phyloP scores from a whole-genome alignment of 2,888 invertebrate species.

The Baccha elongata region DNA sequence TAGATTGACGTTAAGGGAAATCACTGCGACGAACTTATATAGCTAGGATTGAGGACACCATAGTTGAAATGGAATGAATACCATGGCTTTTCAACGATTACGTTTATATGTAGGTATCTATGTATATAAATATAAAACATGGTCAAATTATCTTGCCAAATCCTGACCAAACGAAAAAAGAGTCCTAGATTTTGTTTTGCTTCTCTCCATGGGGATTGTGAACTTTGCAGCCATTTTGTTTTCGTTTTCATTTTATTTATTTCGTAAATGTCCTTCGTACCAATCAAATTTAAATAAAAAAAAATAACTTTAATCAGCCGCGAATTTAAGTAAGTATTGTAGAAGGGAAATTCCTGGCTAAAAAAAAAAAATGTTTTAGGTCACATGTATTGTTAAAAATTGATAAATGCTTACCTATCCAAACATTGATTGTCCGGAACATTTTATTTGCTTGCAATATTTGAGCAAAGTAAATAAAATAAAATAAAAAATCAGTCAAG shows the following conservation, averaged over 20 bases:
- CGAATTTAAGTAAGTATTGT: conserved; percentile 34
- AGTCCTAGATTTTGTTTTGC: conserved; percentile 2
- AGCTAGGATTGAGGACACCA: conserved; percentile 25
- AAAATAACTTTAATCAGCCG: conserved; percentile 44
- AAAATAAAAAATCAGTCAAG: conserved; percentile 12
- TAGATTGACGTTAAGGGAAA: conserved; percentile 72
- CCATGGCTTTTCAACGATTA: neutral
- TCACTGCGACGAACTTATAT: conserved; percentile 50
- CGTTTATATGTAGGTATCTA: conserved; percentile 10
- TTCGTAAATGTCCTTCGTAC: neutral
- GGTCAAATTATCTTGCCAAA: conserved; percentile 52
- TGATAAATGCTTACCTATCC: conserved; percentile 36
- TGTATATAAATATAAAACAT: conserved; percentile 32
- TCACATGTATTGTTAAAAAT: conserved; percentile 47
- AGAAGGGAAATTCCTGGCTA: neutral
- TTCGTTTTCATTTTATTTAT: conserved; percentile 12
- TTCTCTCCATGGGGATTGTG: neutral
- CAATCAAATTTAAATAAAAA: conserved; percentile 31
- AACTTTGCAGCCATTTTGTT: conserved; percentile 26
- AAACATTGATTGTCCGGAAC: conserved; percentile 42
- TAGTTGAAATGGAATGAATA: conserved; percentile 27
- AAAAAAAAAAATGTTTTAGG: neutral
- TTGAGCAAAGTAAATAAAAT: conserved; percentile 30
- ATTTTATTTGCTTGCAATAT: conserved; percentile 33
- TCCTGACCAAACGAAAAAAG: conserved; percentile 29